Evolutionary conservation across 2,113 vertebrate genomes (phyloP), one percentile per base, ranked within the genome.

Genomic region (Lepus americanus): DNA sequence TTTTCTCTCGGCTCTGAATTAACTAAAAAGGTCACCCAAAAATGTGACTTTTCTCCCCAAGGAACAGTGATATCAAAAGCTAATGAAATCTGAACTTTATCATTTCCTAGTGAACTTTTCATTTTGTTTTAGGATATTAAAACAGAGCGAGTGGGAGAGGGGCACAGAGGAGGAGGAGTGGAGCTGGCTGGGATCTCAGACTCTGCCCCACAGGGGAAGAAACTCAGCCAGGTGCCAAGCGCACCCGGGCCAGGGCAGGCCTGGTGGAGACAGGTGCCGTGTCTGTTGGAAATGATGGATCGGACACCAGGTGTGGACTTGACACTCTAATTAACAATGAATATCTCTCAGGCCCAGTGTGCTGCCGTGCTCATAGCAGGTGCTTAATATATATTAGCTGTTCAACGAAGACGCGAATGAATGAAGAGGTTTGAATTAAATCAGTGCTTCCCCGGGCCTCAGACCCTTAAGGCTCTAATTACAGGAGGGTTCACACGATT

Each of bases 1-100:
- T 72, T 96, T 95, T 95, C 79, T 70, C 80, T 85, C 1, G 77
- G 94, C 79, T 97, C 49, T 94, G 90, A 92, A 98, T 98, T 98
- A 97, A 87, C 89, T 97, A 89, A 98, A 97, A 98, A 98, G 98
- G 97, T 98, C 98, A 98, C 90, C 51, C 94, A 23, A 91, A 98
- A 98, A 94, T 94, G 84, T 87, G 89, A 96, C 9, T 96, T 93
- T 96, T 63, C 27, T 59, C 89, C 89, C 87, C 83, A 91, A 90
- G 92, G 93, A 98, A 94, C 82, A 96, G 89, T 85, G 83, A 92
- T 96, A 98, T 93, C 94, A 90, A 86, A 95, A 97, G 86, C 55
- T 97, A 98, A 98, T 98, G 96, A 98, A 97, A 98, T 94, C 77
- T 97, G 94, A 97, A 97, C 92, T 97, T 97, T 87, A 92, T 95